Conservation (phyloP, 2,113 vertebrate genomes). For the Orycteropus afer region DNA sequence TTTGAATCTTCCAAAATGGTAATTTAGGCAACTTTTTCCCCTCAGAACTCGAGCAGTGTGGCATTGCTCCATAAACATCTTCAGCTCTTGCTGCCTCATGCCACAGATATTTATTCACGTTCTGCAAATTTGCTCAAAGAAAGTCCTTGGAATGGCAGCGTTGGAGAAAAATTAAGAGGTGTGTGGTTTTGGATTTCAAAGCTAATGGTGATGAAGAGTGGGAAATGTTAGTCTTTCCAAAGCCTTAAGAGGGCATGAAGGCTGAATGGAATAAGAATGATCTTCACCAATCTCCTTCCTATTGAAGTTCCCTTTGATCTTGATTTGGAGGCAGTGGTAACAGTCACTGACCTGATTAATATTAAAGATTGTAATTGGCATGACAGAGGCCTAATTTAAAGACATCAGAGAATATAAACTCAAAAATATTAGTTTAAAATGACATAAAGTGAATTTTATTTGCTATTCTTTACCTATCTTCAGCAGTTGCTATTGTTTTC, state of each 20-base stretch:
- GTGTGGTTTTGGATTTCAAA: conserved; percentile 57
- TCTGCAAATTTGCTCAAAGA: conserved; percentile 94
- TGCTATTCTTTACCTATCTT: conserved; percentile 1
- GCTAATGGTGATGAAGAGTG: conserved; percentile 42
- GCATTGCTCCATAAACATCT: conserved; percentile 98
- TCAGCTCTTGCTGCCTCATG: conserved; percentile 96
- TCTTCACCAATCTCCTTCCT: conserved; percentile 14
- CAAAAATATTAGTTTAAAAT: conserved; percentile 54
- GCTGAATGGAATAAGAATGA: not conserved
- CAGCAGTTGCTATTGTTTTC: conserved; percentile 21
- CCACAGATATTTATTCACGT: conserved; percentile 96
- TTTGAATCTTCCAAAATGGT: conserved; percentile 45
- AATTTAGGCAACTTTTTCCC: conserved; percentile 24
- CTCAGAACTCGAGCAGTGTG: conserved; percentile 96
- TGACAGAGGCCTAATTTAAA: conserved; percentile 24
- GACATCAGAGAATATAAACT: not conserved
- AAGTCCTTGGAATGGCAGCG: conserved; percentile 96
- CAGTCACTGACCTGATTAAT: not conserved
- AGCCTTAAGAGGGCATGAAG: not conserved
- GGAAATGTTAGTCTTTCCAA: conserved; percentile 29
- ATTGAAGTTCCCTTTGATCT: not conserved
- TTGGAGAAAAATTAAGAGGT: conserved; percentile 96
- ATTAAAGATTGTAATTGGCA: not conserved
- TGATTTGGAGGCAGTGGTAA: not conserved
- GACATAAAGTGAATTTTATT: conserved; percentile 43